These are phyloP conservation scores for Pteromalus puparum DNA, from an alignment of 1,140 invertebrate species.

Conservation along the genomic window DNA sequence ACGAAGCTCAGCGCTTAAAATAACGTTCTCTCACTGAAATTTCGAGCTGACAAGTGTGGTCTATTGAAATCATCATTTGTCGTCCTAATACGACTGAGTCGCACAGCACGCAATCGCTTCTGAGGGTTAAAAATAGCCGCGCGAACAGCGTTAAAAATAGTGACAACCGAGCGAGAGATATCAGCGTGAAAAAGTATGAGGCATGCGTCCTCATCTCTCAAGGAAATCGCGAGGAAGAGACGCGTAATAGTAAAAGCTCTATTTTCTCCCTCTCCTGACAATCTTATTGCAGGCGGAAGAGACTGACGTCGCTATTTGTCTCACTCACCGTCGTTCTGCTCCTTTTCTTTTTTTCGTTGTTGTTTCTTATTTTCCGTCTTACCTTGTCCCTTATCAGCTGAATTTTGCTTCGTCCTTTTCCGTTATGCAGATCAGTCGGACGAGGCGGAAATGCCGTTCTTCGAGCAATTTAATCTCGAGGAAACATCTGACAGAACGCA, in stretches of 20 bases:
- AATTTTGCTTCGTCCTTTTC: not conserved
- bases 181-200: slow-evolving; percentile 26
- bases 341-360: not conserved
- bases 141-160: slow-evolving; percentile 32
- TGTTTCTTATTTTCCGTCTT: not conserved
- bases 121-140: slow-evolving; percentile 18
- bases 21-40: no score
- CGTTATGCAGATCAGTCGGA: not conserved
- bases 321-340: not conserved
- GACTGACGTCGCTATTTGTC: slow-evolving; percentile 30
- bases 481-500: no score
- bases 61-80: not conserved
- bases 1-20: no score
- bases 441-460: no score
- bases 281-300: not conserved
- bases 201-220: slow-evolving; percentile 22
- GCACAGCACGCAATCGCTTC: not conserved
- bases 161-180: not conserved
- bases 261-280: not conserved
- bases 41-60: no score
- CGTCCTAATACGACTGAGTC: not conserved
- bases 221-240: slow-evolving; percentile 27
- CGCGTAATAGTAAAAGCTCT: slow-evolving; percentile 44
- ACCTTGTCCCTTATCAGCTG: not conserved
- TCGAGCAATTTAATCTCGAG: no score